These are phyloP conservation scores for Mus pahari DNA, from an alignment of 2,113 vertebrate species.

Conservation along the genomic window DNA sequence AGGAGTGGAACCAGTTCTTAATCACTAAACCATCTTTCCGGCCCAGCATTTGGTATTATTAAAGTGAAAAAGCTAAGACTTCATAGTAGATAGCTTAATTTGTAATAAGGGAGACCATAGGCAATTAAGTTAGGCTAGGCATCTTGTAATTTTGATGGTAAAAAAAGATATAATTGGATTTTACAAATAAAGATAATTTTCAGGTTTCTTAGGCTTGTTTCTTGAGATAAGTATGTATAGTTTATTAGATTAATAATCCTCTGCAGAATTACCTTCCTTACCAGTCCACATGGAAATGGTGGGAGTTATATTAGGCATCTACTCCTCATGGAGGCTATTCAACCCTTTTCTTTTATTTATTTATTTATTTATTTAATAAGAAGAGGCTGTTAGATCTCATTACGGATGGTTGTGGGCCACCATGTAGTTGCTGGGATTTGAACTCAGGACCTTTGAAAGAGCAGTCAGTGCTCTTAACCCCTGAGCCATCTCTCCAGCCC, in stretches of 20 bases:
- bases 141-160: conserved; percentile 17
- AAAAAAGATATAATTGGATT: conserved; percentile 9
- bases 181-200: conserved; percentile 11
- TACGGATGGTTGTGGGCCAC: too few relatives aligned
- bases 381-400: too few relatives aligned
- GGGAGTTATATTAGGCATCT: not conserved
- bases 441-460: too few relatives aligned
- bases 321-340: not conserved
- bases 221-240: not conserved
- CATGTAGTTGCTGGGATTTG: too few relatives aligned
- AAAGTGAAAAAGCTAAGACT: conserved; percentile 27
- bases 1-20: not conserved
- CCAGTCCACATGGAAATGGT: not conserved
- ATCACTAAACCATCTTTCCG: not conserved
- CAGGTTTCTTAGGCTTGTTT: conserved; percentile 28
- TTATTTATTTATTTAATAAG: too few relatives aligned
- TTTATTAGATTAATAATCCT: conserved; percentile 40
- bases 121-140: not conserved
- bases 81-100: conserved; percentile 37
- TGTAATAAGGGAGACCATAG: conserved; percentile 18
- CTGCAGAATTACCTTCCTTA: not conserved
- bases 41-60: conserved; percentile 17
- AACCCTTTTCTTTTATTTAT: too few relatives aligned
- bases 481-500: too few relatives aligned
- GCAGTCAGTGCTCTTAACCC: too few relatives aligned